Conservation (phyloP, 2,797 vertebrate genomes). For the Sciurus vulgaris region DNA sequence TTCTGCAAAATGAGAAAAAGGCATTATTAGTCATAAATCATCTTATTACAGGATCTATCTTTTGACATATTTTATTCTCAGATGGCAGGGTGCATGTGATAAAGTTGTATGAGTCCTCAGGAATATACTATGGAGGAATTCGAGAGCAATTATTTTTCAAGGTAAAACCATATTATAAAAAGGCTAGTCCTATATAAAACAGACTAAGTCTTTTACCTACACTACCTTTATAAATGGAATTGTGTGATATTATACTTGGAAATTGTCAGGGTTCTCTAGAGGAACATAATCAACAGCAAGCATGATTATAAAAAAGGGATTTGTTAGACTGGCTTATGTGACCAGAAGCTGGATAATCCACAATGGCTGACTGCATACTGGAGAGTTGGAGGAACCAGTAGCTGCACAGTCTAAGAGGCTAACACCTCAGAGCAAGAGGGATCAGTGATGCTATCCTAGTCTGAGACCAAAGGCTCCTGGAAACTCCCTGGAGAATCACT, state of each 20-base stretch:
- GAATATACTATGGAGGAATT: not conserved
- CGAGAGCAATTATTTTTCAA: not conserved
- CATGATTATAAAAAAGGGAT: too few relatives aligned
- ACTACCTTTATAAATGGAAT: not conserved
- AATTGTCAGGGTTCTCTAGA: too few relatives aligned
- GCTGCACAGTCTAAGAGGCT: too few relatives aligned
- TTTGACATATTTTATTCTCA: slow-evolving; percentile 30
- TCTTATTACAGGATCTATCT: not conserved
- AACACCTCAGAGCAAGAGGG: too few relatives aligned
- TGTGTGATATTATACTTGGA: not conserved
- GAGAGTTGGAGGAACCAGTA: too few relatives aligned
- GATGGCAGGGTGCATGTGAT: not conserved
- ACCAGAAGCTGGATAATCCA: too few relatives aligned
- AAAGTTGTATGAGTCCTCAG: not conserved
- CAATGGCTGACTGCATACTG: too few relatives aligned
- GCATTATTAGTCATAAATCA: not conserved
- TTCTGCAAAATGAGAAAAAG: slow-evolving; percentile 1
- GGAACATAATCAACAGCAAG: too few relatives aligned
- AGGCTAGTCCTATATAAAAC: not conserved
- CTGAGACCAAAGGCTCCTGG: too few relatives aligned
- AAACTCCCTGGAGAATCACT: too few relatives aligned
- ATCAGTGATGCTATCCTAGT: too few relatives aligned
- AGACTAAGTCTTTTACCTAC: not conserved
- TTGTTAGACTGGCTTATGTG: too few relatives aligned
- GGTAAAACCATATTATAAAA: not conserved